These are phyloP conservation scores for Myodes glareolus DNA, from an alignment of 2,113 vertebrate species.

Conservation along the genomic window DNA sequence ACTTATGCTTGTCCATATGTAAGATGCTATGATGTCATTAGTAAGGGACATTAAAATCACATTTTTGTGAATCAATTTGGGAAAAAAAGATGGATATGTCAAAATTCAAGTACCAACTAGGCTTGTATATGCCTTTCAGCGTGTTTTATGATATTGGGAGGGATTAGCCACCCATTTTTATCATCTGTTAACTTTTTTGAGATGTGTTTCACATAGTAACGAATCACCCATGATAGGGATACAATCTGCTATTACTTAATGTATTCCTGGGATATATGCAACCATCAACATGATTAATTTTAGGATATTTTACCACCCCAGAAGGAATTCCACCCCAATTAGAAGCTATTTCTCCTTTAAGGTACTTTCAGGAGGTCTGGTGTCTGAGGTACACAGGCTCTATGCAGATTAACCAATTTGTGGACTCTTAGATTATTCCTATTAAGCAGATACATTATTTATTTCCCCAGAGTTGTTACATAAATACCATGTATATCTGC, in stretches of 20 bases:
- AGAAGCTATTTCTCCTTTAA: neutral
- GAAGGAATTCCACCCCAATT: neutral
- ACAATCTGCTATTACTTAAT: neutral
- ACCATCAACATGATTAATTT: neutral
- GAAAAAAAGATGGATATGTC: neutral
- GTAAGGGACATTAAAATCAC: conserved; percentile 23
- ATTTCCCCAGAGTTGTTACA: conserved; percentile 54
- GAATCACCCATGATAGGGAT: neutral
- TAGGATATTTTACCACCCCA: conserved; percentile 10
- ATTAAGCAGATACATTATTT: conserved; percentile 72
- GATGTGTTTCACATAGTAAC: neutral
- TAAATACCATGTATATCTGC: conserved; percentile 68
- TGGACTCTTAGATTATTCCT: conserved; percentile 58
- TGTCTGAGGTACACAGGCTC: neutral
- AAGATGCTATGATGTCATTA: conserved; percentile 26
- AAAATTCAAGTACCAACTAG: neutral
- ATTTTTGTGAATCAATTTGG: conserved; percentile 41
- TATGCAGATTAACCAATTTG: conserved; percentile 30
- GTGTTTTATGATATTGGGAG: neutral
- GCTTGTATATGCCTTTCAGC: neutral
- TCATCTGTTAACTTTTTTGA: neutral
- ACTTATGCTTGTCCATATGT: conserved; percentile 27
- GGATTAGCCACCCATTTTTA: neutral
- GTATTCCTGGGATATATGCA: neutral
- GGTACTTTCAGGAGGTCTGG: neutral